Evolutionary conservation across 2,113 vertebrate genomes (phyloP).

Genomic region (Pterocles burchelli): DNA sequence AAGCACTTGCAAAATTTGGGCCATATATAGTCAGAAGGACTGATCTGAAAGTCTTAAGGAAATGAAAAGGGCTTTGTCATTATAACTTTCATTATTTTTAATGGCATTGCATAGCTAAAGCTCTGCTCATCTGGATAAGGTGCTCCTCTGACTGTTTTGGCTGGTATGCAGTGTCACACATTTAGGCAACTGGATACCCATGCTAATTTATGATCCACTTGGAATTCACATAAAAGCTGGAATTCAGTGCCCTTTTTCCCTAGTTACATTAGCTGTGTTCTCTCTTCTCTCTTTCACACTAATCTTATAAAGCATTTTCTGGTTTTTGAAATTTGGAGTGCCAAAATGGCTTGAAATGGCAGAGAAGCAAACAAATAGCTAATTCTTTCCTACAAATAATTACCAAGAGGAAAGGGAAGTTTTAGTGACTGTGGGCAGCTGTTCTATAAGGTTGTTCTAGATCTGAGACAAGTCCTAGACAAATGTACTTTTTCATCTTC

Average conservation of each 20-base stretch:
- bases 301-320: neutral
- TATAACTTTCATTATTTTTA: slow-evolving; percentile 31
- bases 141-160: neutral
- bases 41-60: slow-evolving; percentile 10
- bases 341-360: neutral
- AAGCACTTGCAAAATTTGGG: slow-evolving; percentile 8
- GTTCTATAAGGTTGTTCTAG: neutral
- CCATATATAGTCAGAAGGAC: neutral
- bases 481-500: neutral
- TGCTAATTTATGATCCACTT: neutral
- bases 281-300: neutral
- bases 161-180: neutral
- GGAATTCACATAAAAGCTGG: neutral
- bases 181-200: neutral
- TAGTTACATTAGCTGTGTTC: neutral
- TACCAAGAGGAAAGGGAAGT: neutral
- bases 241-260: neutral
- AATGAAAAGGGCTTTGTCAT: neutral
- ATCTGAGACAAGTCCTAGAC: neutral
- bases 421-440: neutral
- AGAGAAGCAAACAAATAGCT: neutral
- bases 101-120: neutral
- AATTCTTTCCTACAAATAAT: neutral
- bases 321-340: neutral
- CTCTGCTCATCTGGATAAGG: neutral